Base-by-base conservation (phyloP, 2,888 invertebrate species). In the Diabrotica balteata region DNA sequence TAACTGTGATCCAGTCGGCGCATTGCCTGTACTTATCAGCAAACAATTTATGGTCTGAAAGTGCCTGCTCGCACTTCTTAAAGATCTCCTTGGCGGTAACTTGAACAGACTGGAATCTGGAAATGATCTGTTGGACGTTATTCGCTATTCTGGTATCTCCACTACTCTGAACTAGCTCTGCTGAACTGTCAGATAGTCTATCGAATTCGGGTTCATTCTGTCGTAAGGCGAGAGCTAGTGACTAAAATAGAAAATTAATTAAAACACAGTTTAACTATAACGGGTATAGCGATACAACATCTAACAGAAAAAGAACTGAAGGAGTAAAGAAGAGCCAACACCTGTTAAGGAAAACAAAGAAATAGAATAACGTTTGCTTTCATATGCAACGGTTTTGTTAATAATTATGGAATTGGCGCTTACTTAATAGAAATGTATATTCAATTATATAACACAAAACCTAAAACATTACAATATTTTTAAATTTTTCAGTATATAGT, bases 11-110 rank as follows among this genome's bases (percentile, higher is more conserved):
- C 92, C 94, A 94, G 75, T 93, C 91, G 0, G 90, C 88, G 76
- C 94, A 95, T 79, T 94, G 92, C 65, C 92, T 91, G 79, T 95
- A 94, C 76, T 94, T 95, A 1, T 93, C 93, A 77, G 91, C 89
- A 79, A 92, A 96, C 0, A 88, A 86, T 70, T 89, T 89, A 76
- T 96, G 95, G 79, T 95, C 95, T 63, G 88, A 87, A 0, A 94
- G 91, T 7, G 95, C 92, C 85, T 95, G 94, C 78, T 96, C 95
- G 79, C 95, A 96, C 84, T 96, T 96, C 82, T 95, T 95, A 1
- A 95, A 89, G 45, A 96, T 90, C 84, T 96, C 96, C 85, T 93
- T 94, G 2, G 94, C 91, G 0, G 96, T 95, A 0, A 91, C 90
- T 82, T 95, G 94, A 58, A 96, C 91, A 0, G 95, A 93, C 82